Base-by-base conservation (phyloP, 1,140 invertebrate genomes). In the Mizuhopecten yessoensis region DNA sequence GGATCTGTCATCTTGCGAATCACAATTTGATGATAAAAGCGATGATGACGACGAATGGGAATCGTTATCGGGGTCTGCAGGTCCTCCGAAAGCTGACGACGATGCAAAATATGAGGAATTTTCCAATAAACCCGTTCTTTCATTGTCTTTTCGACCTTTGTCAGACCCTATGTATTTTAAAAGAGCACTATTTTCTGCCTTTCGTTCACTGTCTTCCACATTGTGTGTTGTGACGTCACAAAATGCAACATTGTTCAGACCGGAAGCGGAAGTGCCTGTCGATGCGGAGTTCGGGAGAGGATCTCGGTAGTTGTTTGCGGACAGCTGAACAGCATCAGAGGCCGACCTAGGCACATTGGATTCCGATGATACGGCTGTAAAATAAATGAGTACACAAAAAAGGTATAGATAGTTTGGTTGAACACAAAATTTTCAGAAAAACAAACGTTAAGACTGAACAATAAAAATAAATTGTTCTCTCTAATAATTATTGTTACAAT, bases 171-270 rank as follows among this genome's bases (percentile, higher is more conserved):
- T 75, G 23, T 75, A 75, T 75, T 75, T 75, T 29, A 75, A 75
- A 75, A 75, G 57, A 29, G 57, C 57, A 75, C 57, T 75, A n/a
- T 75, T 75, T 75, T 75, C 57, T n/a, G 57, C 57, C n/a, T 75
- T 75, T 75, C 57, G 23, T 13, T 75, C 57, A 29, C 57, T 75
- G 57, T 75, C 57, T 75, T 75, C 57, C 57, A 75, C 23, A 29
- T 29, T 75, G 23, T 75, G 57, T 75, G 57, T 5, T 29, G 57
- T 17, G 5, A 29, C 57, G 11, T 75, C 57, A 75, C 57, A 75
- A 17, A 75, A 75, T 75, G 57, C 57, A 29, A n/a, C 57, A 75
- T 75, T 75, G 57, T 75, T 75, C 7, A 75, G n/a, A 29, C 57
- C 57, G 57, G 57, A 75, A 75, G 57, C 57, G 57, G 57, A 75